Percentiles rank a stretch among this genome's conserved stretches.
phyloP scores from a whole-genome alignment of 2,797 vertebrate genomes.

The Sebastiscus tertius region DNA sequence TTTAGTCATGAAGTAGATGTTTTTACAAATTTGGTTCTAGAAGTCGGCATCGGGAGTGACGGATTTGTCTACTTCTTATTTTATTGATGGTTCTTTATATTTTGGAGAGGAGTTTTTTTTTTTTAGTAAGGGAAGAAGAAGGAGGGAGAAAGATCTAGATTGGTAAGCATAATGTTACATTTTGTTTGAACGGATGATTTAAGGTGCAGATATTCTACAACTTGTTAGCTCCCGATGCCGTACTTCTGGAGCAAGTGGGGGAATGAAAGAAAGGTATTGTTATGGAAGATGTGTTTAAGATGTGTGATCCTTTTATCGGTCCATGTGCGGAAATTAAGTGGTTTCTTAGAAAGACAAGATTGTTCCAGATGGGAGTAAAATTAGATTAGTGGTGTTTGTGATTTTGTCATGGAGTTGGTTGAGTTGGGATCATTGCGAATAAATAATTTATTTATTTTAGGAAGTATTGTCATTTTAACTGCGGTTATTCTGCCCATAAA shows the following conservation, averaged over 20 bases:
- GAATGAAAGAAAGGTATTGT: not conserved
- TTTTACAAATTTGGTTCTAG: not conserved
- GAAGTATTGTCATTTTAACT: no score
- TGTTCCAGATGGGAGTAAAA: no score
- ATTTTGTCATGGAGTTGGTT: no score
- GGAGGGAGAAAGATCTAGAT: not conserved
- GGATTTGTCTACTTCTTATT: not conserved
- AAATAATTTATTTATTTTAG: no score
- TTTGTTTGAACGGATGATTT: not conserved
- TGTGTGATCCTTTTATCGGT: no score
- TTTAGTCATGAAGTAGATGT: not conserved
- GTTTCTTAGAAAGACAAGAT: no score
- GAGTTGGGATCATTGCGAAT: no score
- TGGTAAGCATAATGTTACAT: not conserved
- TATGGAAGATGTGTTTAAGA: no score
- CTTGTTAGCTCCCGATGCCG: not conserved
- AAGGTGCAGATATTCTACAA: not conserved
- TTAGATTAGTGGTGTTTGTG: no score
- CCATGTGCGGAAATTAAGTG: no score
- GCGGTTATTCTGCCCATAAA: no score
- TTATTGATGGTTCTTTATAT: not conserved
- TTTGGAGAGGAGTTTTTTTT: not conserved
- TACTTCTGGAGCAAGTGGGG: not conserved
- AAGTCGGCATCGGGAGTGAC: not conserved
- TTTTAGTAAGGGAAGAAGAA: not conserved